Base-by-base conservation (phyloP, 1,140 invertebrate genomes). In the Chrysoperla carnea region DNA sequence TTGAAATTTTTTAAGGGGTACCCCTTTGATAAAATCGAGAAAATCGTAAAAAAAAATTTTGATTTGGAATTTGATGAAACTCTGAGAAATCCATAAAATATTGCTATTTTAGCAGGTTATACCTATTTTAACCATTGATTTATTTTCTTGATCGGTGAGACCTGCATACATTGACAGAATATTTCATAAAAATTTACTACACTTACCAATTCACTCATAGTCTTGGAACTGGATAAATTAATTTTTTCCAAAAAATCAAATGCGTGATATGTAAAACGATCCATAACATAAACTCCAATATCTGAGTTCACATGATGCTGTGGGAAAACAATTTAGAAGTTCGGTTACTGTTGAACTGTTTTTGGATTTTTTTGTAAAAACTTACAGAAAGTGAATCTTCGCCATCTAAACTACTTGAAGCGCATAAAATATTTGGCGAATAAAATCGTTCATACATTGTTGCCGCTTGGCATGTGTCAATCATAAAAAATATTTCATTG, bases 271-370 rank as follows among this genome's bases (percentile, higher is more conserved):
- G 94, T 97, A 57, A 96, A 99, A 49, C 96, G 75, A 64, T 99
- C 95, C 50, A 99, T 99, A 48, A 99, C 94, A 59, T 98, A 99
- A 2, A 99, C 96, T 35, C 96, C 96, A 53, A 99, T 96, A 1
- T 90, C 83, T 37, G 89, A 83, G 69, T 99, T 95, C 11, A 98
- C 86, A 62, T 99, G 94, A 69, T 99, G 94, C 86, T 91, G 55
- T 35, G 71, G 72, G 56, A 49, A 44, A 52, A 23, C 5, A 37
- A 50, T 36, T 47, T 46, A 23, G 2, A 23, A 23, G n/a, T 23
- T 23, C 17, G 35, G n/a, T 40, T 40, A 36, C 13, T 39, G 17
- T n/a, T 14, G 4, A n/a, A 14, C 5, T 29, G 17, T 23, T 23
- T 23, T 23, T 23, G 17, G 5, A 23, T 23, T 23, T 11, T 15